Conservation (phyloP, 1,140 invertebrate genomes). For the Caerostris darwini region DNA sequence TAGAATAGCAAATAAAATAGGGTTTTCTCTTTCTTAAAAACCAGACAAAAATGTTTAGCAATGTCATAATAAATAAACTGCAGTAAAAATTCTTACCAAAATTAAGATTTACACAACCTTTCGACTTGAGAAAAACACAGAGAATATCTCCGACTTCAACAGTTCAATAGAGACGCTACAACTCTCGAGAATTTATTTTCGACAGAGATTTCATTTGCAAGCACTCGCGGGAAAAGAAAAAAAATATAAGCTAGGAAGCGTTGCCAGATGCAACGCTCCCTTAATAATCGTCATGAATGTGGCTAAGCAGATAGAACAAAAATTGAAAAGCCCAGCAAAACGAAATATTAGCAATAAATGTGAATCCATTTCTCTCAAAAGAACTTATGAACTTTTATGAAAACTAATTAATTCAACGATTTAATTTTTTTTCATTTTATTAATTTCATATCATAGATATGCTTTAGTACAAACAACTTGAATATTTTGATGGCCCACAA, state of each 20-base stretch:
- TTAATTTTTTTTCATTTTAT: too few species aligned
- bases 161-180: conserved; percentile 5
- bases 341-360: too few species aligned
- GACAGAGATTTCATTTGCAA: conserved; percentile 26
- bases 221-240: conserved; percentile 13
- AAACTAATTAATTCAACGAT: too few species aligned
- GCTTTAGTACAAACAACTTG: too few species aligned
- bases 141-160: background rate
- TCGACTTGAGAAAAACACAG: background rate
- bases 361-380: too few species aligned
- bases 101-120: background rate
- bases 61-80: background rate
- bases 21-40: background rate
- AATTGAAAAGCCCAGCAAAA: too few species aligned
- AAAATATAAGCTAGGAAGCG: background rate
- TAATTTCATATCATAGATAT: too few species aligned
- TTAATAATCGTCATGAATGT: background rate
- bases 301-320: too few species aligned
- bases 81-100: background rate
- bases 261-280: background rate
- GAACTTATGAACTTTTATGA: too few species aligned
- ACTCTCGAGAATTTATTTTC: conserved; percentile 14
- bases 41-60: background rate
- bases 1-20: background rate
- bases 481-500: too few species aligned